These are phyloP conservation scores for Choloepus hoffmanni DNA, from an alignment of 2,113 vertebrate species.

Conservation along the genomic window DNA sequence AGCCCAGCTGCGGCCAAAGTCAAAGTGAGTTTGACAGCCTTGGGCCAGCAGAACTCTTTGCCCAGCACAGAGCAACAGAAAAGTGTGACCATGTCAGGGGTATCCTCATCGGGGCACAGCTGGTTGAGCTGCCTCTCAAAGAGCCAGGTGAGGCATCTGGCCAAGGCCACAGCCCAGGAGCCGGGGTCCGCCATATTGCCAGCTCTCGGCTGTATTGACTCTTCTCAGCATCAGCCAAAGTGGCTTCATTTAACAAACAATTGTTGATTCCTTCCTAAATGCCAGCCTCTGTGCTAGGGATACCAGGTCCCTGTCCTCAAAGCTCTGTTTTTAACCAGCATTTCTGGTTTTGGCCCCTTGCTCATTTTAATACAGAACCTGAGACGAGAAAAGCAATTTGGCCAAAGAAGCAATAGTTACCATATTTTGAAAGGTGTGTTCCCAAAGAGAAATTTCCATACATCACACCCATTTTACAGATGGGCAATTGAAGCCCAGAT, in stretches of 20 bases:
- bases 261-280: not conserved
- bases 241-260: not conserved
- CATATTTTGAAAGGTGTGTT: not conserved
- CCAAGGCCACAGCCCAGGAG: no score
- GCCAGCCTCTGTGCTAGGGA: not conserved
- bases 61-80: not conserved
- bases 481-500: not conserved
- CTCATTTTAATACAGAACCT: not conserved
- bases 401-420: not conserved
- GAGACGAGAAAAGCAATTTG: not conserved
- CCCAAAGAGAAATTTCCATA: not conserved
- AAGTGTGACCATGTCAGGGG: not conserved
- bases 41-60: not conserved
- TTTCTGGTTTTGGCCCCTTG: not conserved
- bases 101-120: not conserved
- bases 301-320: not conserved
- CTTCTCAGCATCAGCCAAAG: not conserved
- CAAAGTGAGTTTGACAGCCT: slow-evolving; percentile 50
- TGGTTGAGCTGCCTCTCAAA: not conserved
- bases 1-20: slow-evolving; percentile 45
- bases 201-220: not conserved
- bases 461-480: not conserved
- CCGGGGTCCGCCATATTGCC: not conserved
- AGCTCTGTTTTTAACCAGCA: not conserved
- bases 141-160: not conserved